A percentile compares a stretch with the other conserved stretches of the same genome.
Evolutionary conservation across 2,797 vertebrate genomes (phyloP).

Genomic region (Sarcophilus harrisii): DNA sequence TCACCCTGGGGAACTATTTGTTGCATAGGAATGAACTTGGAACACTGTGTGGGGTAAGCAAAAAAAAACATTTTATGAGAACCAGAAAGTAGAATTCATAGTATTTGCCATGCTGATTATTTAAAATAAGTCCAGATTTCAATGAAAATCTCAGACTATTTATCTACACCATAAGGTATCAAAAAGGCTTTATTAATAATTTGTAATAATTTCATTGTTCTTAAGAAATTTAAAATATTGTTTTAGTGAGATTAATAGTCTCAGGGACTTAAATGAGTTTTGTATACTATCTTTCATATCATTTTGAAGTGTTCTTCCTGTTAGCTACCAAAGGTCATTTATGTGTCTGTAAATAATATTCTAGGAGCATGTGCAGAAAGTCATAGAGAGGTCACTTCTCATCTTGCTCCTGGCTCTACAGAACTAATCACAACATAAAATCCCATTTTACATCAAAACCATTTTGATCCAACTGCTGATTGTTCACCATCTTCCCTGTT

Average conservation of each 20-base stretch:
- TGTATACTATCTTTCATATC: neutral
- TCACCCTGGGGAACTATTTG: neutral
- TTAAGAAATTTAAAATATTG: neutral
- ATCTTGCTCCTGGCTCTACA: neutral
- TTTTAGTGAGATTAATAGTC: neutral
- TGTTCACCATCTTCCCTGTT: neutral
- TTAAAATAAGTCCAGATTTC: neutral
- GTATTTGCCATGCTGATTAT: neutral
- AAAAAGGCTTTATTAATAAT: neutral
- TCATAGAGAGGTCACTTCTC: neutral
- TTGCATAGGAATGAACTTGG: neutral
- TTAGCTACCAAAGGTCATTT: neutral
- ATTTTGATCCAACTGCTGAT: neutral
- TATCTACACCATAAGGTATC: neutral
- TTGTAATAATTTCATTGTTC: neutral
- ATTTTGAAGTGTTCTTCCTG: constrained; percentile 1
- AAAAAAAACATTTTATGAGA: neutral
- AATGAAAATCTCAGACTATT: neutral
- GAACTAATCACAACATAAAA: neutral
- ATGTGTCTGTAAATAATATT: neutral
- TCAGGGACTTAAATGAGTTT: neutral
- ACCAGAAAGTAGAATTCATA: neutral
- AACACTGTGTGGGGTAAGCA: neutral
- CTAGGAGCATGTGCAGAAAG: neutral
- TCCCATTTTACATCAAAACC: neutral